phyloP scores from a whole-genome alignment of 2,888 invertebrate species.

The Alloplasta piceator region DNA sequence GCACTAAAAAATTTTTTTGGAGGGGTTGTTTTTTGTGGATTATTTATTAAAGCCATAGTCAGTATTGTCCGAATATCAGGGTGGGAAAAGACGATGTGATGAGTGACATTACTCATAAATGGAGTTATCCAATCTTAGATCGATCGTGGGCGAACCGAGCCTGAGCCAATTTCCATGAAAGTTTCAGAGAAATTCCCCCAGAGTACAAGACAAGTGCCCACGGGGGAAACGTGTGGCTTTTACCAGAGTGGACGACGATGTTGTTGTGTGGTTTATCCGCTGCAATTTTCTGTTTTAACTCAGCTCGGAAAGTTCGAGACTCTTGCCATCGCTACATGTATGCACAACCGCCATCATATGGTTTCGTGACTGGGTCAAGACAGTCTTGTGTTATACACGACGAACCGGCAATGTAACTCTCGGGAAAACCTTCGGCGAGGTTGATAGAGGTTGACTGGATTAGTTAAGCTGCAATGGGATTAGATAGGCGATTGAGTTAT shows the following conservation, averaged over 20 bases:
- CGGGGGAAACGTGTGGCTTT: constrained; percentile 34
- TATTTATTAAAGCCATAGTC: too few relatives aligned
- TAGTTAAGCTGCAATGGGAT: background rate
- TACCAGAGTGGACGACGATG: constrained; percentile 17
- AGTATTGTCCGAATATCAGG: too few relatives aligned
- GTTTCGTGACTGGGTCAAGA: constrained; percentile 52
- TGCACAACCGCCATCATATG: constrained; percentile 32
- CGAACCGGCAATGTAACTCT: background rate
- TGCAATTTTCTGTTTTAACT: constrained; percentile 20
- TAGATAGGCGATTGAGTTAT: background rate
- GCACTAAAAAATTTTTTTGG: too few relatives aligned
- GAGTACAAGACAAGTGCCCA: constrained; percentile 12
- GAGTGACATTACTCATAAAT: too few relatives aligned
- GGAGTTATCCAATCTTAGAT: background rate
- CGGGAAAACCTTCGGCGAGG: constrained; percentile 28
- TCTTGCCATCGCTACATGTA: background rate
- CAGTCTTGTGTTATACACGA: constrained; percentile 37
- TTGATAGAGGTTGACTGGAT: constrained; percentile 1
- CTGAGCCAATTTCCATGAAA: constrained; percentile 37
- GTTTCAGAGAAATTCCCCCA: constrained; percentile 15
- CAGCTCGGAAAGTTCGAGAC: constrained; percentile 32
- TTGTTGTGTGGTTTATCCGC: constrained; percentile 27
- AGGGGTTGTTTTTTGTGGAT: too few relatives aligned
- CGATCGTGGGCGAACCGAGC: constrained; percentile 12
- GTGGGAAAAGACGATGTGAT: too few relatives aligned